Conservation (phyloP, 2,888 invertebrate species). For the Parnassius glacialis region DNA sequence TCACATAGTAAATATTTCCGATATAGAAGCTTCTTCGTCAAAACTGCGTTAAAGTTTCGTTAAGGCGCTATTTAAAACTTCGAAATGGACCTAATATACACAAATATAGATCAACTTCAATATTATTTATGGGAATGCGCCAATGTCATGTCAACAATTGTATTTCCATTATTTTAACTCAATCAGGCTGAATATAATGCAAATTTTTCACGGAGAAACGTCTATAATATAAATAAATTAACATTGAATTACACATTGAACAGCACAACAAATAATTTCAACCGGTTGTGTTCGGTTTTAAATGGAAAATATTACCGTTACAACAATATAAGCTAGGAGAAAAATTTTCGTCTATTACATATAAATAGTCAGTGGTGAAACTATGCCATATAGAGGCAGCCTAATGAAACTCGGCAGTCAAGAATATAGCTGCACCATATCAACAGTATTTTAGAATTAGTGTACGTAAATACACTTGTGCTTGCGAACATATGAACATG, state of each 20-base stretch:
- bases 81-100: no score
- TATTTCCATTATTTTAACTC: no score
- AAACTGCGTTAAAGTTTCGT: no score
- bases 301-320: conserved; percentile 15
- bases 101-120: no score
- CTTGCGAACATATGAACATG: neutral
- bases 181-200: no score
- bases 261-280: conserved; percentile 21
- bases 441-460: neutral
- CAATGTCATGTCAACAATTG: no score
- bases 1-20: conserved; percentile 13
- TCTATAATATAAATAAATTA: conserved; percentile 10
- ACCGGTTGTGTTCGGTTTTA: conserved; percentile 19
- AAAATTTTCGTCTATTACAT: conserved; percentile 12
- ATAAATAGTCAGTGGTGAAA: conserved; percentile 3
- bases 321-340: conserved; percentile 24
- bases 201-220: conserved; percentile 2
- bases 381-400: neutral
- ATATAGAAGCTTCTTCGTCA: conserved; percentile 7
- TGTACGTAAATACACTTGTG: conserved; percentile 8
- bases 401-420: neutral
- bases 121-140: no score
- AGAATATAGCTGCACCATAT: neutral
- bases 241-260: conserved; percentile 17
- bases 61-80: no score